Base-by-base conservation (phyloP, 2,888 invertebrate genomes). In the Drosophila dives region DNA sequence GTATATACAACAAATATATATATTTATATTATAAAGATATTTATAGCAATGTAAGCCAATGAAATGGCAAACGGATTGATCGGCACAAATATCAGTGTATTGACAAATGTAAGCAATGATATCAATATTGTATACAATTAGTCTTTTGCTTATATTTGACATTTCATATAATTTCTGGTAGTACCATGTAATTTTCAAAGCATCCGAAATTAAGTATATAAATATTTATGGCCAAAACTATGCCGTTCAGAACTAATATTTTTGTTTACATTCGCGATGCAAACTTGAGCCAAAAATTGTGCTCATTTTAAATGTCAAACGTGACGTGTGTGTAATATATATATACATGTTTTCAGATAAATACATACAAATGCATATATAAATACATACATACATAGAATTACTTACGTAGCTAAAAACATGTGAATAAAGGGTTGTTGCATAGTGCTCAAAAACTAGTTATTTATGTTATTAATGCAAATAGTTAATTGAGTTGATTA, bases 21-120 rank as follows among this genome's bases (percentile, higher is more conserved):
- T 26, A 49, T 11, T 58, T 50, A 50, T 56, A 54, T 20, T 54
- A 49, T 58, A 32, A 26, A 64, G 40, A 69, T 64, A 60, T 68
- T 54, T 66, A 64, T 32, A 49, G 80, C 80, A 75, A 88, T 86
- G 89, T 90, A 81, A 81, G 72, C 76, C 70, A 72, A 20, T 63
- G 68, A 72, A 89, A 86, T 86, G 86, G 87, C 86, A 64, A 89
- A 68, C 77, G 80, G 73, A 63, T 80, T 90, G 58, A 89, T 90
- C 77, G 82, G 87, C 80, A 86, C 79, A 64, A 90, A 90, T 86
- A 79, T 79, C 76, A 86, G 77, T 72, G 76, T 61, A 78, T 74
- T 81, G 72, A 78, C 83, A 83, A 84, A 89, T 83, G 90, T 89
- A 89, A 89, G 91, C 67, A 64, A 42, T 26, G 29, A 38, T 36